Percentiles rank a stretch among this genome's conserved stretches.
Conservation (phyloP, 2,888 invertebrate species). For the Habrosyne pyritoides region DNA sequence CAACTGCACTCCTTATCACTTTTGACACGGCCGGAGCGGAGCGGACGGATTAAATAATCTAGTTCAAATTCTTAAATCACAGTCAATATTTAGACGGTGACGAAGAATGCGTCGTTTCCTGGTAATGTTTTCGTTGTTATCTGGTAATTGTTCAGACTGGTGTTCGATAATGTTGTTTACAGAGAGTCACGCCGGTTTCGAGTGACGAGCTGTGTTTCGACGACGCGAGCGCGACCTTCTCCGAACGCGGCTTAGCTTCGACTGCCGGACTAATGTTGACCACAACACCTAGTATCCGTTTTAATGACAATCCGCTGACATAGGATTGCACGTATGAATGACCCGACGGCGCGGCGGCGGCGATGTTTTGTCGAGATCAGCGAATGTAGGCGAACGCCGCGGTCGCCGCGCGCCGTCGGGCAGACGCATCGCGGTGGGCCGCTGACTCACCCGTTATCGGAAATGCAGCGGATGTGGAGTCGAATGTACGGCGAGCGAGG, state of each 20-base stretch:
- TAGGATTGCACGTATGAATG: constrained; percentile 48
- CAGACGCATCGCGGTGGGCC: constrained; percentile 9
- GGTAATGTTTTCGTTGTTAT: constrained; percentile 67
- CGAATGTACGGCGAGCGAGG: constrained; percentile 47
- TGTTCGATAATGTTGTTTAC: constrained; percentile 57
- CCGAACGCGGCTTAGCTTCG: constrained; percentile 43
- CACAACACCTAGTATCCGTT: constrained; percentile 49
- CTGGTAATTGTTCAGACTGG: constrained; percentile 48
- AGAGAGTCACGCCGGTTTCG: constrained; percentile 48
- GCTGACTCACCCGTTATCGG: constrained; percentile 78
- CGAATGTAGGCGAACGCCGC: constrained; percentile 33
- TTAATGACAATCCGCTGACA: constrained; percentile 55
- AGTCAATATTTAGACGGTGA: constrained; percentile 44
- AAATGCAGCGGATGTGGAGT: constrained; percentile 72
- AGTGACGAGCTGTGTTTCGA: constrained; percentile 30
- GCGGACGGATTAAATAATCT: constrained; percentile 5
- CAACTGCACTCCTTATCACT: constrained; percentile 36
- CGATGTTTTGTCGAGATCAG: constrained; percentile 50
- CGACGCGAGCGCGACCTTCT: constrained; percentile 52
- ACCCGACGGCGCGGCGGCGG: too few relatives aligned
- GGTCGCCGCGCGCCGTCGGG: constrained; percentile 26
- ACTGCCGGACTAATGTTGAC: constrained; percentile 51
- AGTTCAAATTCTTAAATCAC: constrained; percentile 25
- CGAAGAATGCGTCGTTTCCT: constrained; percentile 42
- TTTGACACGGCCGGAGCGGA: constrained; percentile 13